Base-by-base conservation (phyloP, 1,140 invertebrate genomes). In the Drosophila jambulina region DNA sequence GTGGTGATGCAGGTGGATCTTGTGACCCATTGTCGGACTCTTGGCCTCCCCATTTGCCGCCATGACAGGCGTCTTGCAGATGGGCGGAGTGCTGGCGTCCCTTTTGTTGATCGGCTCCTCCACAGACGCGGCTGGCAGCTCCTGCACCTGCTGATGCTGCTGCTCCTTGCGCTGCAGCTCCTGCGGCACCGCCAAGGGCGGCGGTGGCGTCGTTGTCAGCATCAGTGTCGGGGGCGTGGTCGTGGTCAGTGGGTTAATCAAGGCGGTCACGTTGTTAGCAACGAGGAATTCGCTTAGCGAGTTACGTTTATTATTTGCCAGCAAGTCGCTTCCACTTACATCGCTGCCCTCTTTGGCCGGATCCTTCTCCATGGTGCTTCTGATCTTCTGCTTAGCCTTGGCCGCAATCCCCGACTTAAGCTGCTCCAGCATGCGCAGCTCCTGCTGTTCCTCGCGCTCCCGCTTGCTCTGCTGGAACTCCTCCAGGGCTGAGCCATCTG, bases 331-430 rank as follows among this genome's bases (percentile, higher is more conserved):
- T 53, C 79, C 87, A 91, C 86, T 91, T 91, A 90, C 86, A 67
- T 93, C 86, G 62, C 82, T 68, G 40, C 78, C 78, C 12, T 64
- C 74, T 1, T 61, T 63, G 38, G 48, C 61, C 88, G 69, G 34
- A 49, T 80, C 77, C 61, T 75, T 94, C 67, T 94, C 94, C 59
- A 94, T 88, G 8, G 94, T 88, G 9, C 93, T 93, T 46, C 94
- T 84, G 32, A 93, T 92, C 67, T 93, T 93, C 64, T 94, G 95
- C 36, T 94, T 94, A 3, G 95, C 95, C 81, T 95, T 95, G 0
- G 95, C 95, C 1, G 95, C 95, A n/a, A 96, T 91, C 2, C 94
- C 95, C 19, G 93, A 94, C 75, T 95, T 95, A 2, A 96, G 78
- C 71, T 94, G 94, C 78, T 95, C 94, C 56, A 96, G 85, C 71